phyloP scores from a whole-genome alignment of 1,140 invertebrate species.

The Caligus rogercresseyi region DNA sequence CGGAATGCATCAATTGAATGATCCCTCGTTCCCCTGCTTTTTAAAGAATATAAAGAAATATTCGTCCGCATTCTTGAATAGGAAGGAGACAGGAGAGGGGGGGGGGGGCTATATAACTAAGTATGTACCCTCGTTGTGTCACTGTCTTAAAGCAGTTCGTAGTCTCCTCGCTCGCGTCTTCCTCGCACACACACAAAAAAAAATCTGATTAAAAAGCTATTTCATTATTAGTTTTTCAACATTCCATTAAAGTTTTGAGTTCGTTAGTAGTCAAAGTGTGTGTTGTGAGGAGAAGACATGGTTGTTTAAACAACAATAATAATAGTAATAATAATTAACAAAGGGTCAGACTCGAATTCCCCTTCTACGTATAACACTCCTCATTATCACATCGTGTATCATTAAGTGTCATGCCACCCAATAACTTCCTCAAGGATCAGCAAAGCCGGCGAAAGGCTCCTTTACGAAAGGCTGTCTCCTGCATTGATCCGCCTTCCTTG shows the following conservation, averaged over 20 bases:
- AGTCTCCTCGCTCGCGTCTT: neutral
- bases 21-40: too few species aligned
- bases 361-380: too few species aligned
- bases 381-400: too few species aligned
- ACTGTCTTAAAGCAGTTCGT: too few species aligned
- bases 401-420: neutral
- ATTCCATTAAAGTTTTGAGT: neutral
- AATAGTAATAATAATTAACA: neutral
- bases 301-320: neutral
- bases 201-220: neutral
- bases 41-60: too few species aligned
- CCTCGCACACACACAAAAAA: neutral
- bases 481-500: neutral
- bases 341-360: too few species aligned
- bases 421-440: neutral
- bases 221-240: neutral
- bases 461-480: neutral
- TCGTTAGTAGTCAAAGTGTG: neutral
- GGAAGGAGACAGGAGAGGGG: neutral
- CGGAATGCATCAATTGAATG: too few species aligned
- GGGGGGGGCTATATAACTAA: neutral
- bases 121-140: neutral
- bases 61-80: neutral
- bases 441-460: neutral
- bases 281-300: neutral